phyloP scores from a whole-genome alignment of 2,113 vertebrate species.

The Panurus biarmicus region DNA sequence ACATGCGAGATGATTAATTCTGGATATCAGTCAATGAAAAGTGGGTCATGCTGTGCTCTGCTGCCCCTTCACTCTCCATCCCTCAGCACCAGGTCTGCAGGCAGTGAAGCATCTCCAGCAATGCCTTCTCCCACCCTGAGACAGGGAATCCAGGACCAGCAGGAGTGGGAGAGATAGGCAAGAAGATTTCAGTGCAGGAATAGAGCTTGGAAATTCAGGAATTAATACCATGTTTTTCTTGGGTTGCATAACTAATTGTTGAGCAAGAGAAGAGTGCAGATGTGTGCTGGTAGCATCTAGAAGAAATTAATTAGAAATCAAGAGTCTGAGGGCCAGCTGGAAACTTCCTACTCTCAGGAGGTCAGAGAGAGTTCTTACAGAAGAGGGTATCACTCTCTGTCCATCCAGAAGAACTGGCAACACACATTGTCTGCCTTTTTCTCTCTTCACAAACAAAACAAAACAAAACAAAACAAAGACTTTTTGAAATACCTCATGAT shows the following conservation, averaged over 20 bases:
- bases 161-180: background rate
- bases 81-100: background rate
- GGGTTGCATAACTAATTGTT: background rate
- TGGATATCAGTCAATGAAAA: background rate
- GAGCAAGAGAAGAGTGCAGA: constrained; percentile 11
- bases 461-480: no score
- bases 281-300: background rate
- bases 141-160: background rate
- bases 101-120: background rate
- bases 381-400: background rate
- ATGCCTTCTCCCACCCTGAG: background rate
- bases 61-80: background rate
- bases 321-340: background rate
- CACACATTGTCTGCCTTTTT: background rate
- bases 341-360: background rate
- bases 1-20: background rate
- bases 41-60: background rate
- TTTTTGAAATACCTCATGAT: background rate
- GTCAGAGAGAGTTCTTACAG: background rate
- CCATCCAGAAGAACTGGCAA: background rate
- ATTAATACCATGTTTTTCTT: background rate
- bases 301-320: constrained; percentile 2
- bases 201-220: background rate
- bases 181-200: background rate
- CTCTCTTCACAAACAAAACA: background rate